Evolutionary conservation across 2,888 invertebrate genomes (phyloP), one percentile per base, ranked within the genome.

Genomic region (Myopa testacea): DNA sequence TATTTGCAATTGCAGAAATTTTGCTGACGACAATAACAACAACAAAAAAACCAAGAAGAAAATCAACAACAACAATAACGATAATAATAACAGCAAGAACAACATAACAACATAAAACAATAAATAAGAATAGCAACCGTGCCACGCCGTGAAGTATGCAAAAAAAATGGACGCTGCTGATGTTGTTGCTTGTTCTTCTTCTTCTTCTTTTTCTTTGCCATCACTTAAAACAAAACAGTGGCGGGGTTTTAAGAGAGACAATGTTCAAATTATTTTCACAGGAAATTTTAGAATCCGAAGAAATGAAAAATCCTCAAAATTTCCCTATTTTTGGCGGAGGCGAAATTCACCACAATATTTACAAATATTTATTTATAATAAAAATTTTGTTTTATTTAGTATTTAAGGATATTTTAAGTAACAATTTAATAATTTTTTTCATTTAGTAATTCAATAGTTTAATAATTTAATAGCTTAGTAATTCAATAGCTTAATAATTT

Each of bases 1-100:
- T 78, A 78, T 78, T 74, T 75, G 74, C 74, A 70, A 70, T 78
- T 74, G 77, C 77, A 74, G 74, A 77, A 72, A 68, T 76, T 76
- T 70, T 63, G 62, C 12, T 26, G n/a, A 70, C n/a, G 60, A 62
- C 40, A 62, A 73, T 26, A 73, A 62, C 10, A 60, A 58, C n/a
- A 38, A 60, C 34, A 62, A n/a, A 19, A 45, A 52, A 19, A 45
- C 6, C 1, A 45, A 45, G 6, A 45, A 45, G 45, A 62, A 26
- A 3, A 62, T 1, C 45, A 62, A 62, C 62, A 62, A 62, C 26
- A 62, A 62, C 62, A 62, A 37, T 52, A 52, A 45, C n/a, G 16
- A 74, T 50, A 74, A 74, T n/a, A 38, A 72, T 19, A 72, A 40
- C 8, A 60, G n/a, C n/a, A 40, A 60, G n/a, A 60, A 16, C 38